A percentile compares a stretch with the other conserved stretches of the same genome.
Evolutionary conservation across 1,140 invertebrate species (phyloP).

Genomic region (Oncopodura yosiiana): DNA sequence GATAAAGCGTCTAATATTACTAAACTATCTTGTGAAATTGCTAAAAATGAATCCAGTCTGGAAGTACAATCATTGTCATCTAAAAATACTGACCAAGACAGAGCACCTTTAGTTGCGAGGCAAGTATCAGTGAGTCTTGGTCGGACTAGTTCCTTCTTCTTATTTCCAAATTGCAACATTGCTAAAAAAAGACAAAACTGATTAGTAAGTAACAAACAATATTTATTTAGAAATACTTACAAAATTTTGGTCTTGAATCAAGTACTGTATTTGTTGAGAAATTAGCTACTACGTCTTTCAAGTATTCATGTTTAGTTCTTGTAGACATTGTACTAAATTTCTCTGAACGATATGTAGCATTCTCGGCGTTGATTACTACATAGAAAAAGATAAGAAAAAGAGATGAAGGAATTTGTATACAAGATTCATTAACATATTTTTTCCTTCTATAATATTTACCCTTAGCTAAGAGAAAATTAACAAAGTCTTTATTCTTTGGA

Average conservation of each 20-base stretch:
- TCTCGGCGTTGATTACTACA: constrained; percentile 88
- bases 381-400: constrained; percentile 10
- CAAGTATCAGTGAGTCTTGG: constrained; percentile 56
- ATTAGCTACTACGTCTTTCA: constrained; percentile 82
- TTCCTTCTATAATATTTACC: constrained; percentile 39
- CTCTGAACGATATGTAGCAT: constrained; percentile 87
- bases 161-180: constrained; percentile 58
- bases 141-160: constrained; percentile 57
- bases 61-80: constrained; percentile 59
- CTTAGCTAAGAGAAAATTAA: constrained; percentile 88
- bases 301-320: constrained; percentile 86
- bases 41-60: constrained; percentile 69
- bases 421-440: background rate
- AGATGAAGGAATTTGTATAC: too few relatives aligned
- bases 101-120: constrained; percentile 59
- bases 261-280: constrained; percentile 65
- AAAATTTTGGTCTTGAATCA: constrained; percentile 52
- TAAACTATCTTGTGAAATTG: constrained; percentile 74
- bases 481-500: constrained; percentile 77
- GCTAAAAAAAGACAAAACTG: constrained; percentile 1
- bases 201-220: constrained; percentile 12
- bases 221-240: constrained; percentile 12
- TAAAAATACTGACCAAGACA: constrained; percentile 65
- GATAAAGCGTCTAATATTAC: constrained; percentile 75
- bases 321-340: constrained; percentile 97